Percentiles rank a stretch among this genome's conserved stretches.
phyloP scores from a whole-genome alignment of 2,113 vertebrate species.

The Herpetotheres cachinnans region DNA sequence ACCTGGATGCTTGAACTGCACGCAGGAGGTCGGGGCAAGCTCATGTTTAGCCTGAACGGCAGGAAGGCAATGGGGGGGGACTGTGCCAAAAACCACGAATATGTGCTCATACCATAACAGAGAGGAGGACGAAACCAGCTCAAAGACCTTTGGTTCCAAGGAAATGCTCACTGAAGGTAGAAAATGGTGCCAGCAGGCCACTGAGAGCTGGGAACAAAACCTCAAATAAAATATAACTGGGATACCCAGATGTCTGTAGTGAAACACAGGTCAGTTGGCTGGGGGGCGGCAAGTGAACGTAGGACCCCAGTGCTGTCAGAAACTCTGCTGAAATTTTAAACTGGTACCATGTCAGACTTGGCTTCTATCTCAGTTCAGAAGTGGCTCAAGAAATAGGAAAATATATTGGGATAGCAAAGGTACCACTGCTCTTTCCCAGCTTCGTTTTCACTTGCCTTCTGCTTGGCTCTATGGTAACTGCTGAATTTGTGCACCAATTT shows the following conservation, averaged over 20 bases:
- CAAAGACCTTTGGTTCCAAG: neutral
- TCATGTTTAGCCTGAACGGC: neutral
- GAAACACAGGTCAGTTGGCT: neutral
- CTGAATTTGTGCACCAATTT: neutral
- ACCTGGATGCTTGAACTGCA: neutral
- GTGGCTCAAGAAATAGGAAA: neutral
- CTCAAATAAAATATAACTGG: neutral
- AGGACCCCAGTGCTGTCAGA: neutral
- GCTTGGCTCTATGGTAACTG: neutral
- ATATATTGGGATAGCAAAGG: neutral
- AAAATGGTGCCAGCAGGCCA: neutral
- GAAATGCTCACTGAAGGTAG: neutral
- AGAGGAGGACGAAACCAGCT: neutral
- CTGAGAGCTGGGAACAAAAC: neutral
- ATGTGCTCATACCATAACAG: neutral
- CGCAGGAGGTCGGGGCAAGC: neutral
- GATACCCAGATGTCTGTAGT: neutral
- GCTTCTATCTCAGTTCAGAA: neutral
- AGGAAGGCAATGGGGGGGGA: neutral
- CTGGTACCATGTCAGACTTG: neutral
- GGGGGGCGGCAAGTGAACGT: neutral
- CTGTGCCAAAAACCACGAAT: accelerated
- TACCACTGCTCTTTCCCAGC: neutral
- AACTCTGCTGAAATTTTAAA: neutral
- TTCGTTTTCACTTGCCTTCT: neutral